Conservation (phyloP, 2,113 vertebrate genomes). For the Ochotona princeps region DNA sequence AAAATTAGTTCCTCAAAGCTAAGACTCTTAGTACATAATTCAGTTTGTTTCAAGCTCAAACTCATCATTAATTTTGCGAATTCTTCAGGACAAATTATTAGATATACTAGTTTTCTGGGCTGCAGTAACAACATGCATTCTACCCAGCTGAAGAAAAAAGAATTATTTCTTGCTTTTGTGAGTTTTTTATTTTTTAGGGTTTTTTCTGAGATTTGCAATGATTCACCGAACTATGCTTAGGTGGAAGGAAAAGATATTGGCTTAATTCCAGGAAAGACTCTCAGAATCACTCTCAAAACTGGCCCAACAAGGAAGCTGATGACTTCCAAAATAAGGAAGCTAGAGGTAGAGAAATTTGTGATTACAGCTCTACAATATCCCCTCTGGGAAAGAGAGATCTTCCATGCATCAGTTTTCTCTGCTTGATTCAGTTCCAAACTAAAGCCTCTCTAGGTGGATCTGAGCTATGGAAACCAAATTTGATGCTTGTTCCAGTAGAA, state of each 20-base stretch:
- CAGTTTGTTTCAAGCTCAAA: constrained; percentile 1
- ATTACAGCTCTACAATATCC: not conserved
- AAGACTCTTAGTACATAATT: not conserved
- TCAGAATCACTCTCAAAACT: constrained; percentile 47
- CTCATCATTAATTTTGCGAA: not conserved
- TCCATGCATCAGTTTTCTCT: not conserved
- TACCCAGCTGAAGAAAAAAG: constrained; percentile 17
- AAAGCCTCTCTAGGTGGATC: not conserved
- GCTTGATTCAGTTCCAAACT: not conserved
- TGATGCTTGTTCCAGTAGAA: not conserved
- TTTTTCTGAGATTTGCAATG: not conserved
- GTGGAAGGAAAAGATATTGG: constrained; percentile 52
- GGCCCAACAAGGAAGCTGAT: constrained; percentile 54
- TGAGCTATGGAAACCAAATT: constrained; percentile 34
- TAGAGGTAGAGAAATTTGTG: not conserved
- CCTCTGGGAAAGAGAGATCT: not conserved
- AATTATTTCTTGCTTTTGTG: too few relatives aligned
- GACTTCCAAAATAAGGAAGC: not conserved
- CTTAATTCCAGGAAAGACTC: constrained; percentile 19
- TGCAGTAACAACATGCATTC: not conserved
- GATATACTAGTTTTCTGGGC: not conserved
- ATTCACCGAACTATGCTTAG: not conserved
- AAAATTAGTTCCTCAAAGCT: not conserved
- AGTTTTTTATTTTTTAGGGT: not conserved
- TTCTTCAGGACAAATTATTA: not conserved